phyloP scores from a whole-genome alignment of 2,113 vertebrate species.

The Carassius carassius region DNA sequence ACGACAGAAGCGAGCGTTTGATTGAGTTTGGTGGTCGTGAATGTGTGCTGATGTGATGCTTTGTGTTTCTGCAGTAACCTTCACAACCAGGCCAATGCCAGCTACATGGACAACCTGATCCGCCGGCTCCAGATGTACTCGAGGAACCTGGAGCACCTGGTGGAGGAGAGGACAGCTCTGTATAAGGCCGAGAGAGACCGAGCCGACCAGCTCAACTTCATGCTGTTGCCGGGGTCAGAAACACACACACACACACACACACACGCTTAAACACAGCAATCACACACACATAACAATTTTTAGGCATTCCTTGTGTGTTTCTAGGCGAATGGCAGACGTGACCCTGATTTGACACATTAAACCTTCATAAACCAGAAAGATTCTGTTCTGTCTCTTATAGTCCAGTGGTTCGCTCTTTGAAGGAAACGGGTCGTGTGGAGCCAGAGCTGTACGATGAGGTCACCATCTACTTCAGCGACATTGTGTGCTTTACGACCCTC shows the following conservation, averaged over 20 bases:
- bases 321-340: background rate
- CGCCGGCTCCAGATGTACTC: slow-evolving; percentile 95
- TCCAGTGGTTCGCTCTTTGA: slow-evolving; percentile 93
- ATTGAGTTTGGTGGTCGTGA: background rate
- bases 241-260: background rate
- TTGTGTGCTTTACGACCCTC: slow-evolving; percentile 95
- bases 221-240: slow-evolving; percentile 90
- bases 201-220: slow-evolving; percentile 93
- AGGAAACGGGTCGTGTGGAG: slow-evolving; percentile 91
- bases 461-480: slow-evolving; percentile 97
- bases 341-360: background rate
- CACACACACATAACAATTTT: background rate
- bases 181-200: slow-evolving; percentile 96
- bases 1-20: background rate
- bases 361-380: background rate
- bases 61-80: slow-evolving; percentile 78
- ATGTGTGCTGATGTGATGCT: background rate
- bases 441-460: slow-evolving; percentile 96
- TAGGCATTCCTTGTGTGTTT: background rate
- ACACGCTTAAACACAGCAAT: background rate
- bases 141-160: slow-evolving; percentile 90
- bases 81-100: slow-evolving; percentile 88
- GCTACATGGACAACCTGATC: slow-evolving; percentile 97
- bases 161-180: slow-evolving; percentile 90
- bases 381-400: slow-evolving; percentile 64